A percentile compares a stretch with the other conserved stretches of the same genome.
Conservation (phyloP, 2,888 invertebrate species). For the Heliconius ismenius region DNA sequence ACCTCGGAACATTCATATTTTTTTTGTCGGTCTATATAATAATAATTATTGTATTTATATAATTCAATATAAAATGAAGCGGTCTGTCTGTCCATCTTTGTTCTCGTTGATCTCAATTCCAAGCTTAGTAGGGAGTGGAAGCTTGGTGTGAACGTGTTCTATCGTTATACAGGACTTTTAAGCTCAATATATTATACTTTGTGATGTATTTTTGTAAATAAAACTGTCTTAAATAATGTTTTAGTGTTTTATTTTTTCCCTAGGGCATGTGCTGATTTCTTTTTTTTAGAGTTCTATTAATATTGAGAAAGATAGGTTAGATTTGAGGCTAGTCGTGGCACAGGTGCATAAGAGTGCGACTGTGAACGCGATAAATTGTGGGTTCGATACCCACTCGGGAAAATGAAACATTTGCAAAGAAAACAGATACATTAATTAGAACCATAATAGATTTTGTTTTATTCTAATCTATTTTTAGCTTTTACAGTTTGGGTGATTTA, state of each 20-base stretch:
- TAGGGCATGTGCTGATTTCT: background rate
- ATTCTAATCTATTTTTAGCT: no score
- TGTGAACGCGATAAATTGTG: no score
- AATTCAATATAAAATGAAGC: constrained; percentile 35
- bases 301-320: no score
- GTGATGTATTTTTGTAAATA: constrained; percentile 80
- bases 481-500: no score
- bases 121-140: constrained; percentile 50
- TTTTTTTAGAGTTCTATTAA: no score
- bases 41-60: constrained; percentile 4
- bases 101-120: constrained; percentile 68
- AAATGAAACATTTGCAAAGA: no score
- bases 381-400: no score
- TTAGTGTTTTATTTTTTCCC: constrained; percentile 23
- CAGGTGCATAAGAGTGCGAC: no score
- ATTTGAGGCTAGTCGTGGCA: no score
- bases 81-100: constrained; percentile 37
- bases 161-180: constrained; percentile 75
- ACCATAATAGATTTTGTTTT: no score
- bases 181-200: constrained; percentile 79
- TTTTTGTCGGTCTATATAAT: background rate
- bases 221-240: constrained; percentile 42
- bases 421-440: no score
- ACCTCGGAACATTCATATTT: background rate
- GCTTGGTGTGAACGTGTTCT: constrained; percentile 70